Evolutionary conservation across 2,113 vertebrate species (phyloP).

Genomic region (Chamaetylas fuelleborni): DNA sequence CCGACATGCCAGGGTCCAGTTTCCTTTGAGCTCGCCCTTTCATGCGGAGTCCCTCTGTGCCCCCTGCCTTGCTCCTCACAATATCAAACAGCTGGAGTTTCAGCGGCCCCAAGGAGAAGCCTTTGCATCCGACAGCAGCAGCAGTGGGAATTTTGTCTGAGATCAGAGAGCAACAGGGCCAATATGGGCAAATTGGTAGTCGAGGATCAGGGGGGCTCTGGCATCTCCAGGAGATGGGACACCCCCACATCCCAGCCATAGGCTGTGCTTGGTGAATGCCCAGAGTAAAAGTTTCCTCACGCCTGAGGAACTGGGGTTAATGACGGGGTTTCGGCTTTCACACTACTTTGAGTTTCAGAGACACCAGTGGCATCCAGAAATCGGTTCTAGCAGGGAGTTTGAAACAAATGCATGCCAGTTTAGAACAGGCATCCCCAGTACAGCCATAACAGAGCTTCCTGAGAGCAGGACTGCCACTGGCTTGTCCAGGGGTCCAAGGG

Average conservation of each 20-base stretch:
- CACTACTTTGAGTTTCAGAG: not conserved
- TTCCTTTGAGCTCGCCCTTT: slow-evolving; percentile 77
- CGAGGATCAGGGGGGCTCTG: not conserved
- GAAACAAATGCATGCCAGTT: not conserved
- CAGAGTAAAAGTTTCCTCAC: not conserved
- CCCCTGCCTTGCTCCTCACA: slow-evolving; percentile 68
- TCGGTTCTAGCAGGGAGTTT: not conserved
- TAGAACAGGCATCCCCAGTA: not conserved
- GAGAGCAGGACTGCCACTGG: not conserved
- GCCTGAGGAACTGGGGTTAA: not conserved
- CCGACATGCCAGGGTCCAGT: slow-evolving; percentile 69
- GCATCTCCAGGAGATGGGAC: not conserved
- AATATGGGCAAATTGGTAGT: not conserved
- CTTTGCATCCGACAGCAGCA: slow-evolving; percentile 29
- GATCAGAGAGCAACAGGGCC: not conserved
- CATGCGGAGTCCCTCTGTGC: slow-evolving; percentile 69
- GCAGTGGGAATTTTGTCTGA: slow-evolving; percentile 25
- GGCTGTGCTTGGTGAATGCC: not conserved
- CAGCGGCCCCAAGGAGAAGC: slow-evolving; percentile 30
- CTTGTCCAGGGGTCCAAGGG: not conserved
- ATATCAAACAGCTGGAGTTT: slow-evolving; percentile 80
- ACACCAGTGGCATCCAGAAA: not conserved
- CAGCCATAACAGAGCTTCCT: not conserved
- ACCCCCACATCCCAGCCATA: not conserved
- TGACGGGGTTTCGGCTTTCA: not conserved